These are phyloP conservation scores for Trichogramma pretiosum DNA, from an alignment of 1,140 invertebrate species.

Conservation along the genomic window DNA sequence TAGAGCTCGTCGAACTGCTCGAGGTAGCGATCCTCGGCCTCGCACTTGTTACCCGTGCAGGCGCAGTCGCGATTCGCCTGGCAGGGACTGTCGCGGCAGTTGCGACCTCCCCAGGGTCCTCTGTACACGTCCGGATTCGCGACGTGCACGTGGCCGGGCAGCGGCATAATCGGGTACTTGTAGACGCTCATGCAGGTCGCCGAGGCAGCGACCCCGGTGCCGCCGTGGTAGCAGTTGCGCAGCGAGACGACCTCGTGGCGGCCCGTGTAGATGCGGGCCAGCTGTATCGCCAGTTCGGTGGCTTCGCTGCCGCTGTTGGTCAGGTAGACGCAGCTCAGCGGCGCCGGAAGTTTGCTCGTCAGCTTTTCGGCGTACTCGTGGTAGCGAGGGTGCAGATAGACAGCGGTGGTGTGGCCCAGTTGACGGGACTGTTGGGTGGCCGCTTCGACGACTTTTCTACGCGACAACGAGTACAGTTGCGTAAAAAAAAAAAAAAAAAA, in stretches of 20 bases:
- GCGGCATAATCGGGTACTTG: slow-evolving; percentile 64
- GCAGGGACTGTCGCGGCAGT: slow-evolving; percentile 79
- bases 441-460: slow-evolving; percentile 67
- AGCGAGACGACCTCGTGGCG: slow-evolving; percentile 79
- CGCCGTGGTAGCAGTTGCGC: slow-evolving; percentile 84
- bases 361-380: slow-evolving; percentile 86
- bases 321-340: slow-evolving; percentile 75
- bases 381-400: slow-evolving; percentile 82
- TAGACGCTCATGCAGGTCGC: slow-evolving; percentile 73
- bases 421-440: slow-evolving; percentile 68
- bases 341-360: slow-evolving; percentile 68
- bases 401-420: slow-evolving; percentile 85
- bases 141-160: slow-evolving; percentile 75
- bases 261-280: slow-evolving; percentile 78
- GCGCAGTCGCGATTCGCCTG: slow-evolving; percentile 59
- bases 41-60: slow-evolving; percentile 57
- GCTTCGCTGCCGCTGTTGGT: slow-evolving; percentile 96
- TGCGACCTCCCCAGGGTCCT: slow-evolving; percentile 79
- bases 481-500: too few species aligned
- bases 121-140: slow-evolving; percentile 86
- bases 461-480: too few species aligned
- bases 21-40: slow-evolving; percentile 69
- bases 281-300: slow-evolving; percentile 84
- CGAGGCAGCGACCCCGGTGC: slow-evolving; percentile 72
- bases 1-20: slow-evolving; percentile 74